A percentile compares a stretch with the other conserved stretches of the same genome.
phyloP scores from a whole-genome alignment of 2,888 invertebrate genomes.

The Tineola bisselliella region DNA sequence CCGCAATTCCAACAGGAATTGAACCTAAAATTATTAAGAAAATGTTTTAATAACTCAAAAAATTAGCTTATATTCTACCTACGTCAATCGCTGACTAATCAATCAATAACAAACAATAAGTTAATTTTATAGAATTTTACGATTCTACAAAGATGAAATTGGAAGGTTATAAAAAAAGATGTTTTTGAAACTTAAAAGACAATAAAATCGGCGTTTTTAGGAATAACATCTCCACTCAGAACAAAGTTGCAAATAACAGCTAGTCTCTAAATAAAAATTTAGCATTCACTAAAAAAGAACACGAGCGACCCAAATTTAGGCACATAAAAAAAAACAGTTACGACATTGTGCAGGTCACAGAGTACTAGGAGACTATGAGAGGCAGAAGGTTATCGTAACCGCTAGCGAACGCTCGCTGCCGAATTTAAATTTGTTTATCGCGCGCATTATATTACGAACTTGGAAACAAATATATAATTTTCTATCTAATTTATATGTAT shows the following conservation, averaged over 20 bases:
- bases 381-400: neutral
- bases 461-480: too few relatives aligned
- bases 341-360: conserved; percentile 13
- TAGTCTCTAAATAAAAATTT: neutral
- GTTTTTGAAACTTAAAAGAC: too few relatives aligned
- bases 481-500: too few relatives aligned
- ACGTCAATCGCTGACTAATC: too few relatives aligned
- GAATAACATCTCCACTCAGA: too few relatives aligned
- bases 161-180: too few relatives aligned
- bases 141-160: too few relatives aligned
- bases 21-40: conserved; percentile 39
- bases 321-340: conserved; percentile 11
- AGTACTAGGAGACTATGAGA: conserved; percentile 7
- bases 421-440: neutral
- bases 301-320: conserved; percentile 4
- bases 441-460: neutral
- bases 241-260: neutral
- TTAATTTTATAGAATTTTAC: too few relatives aligned
- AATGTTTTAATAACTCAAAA: too few relatives aligned
- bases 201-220: too few relatives aligned
- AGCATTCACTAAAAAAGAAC: neutral
- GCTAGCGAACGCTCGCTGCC: neutral
- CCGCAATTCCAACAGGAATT: conserved; percentile 87
- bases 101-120: too few relatives aligned
- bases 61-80: too few relatives aligned